These are phyloP conservation scores for Sitodiplosis mosellana DNA, from an alignment of 1,140 invertebrate genomes.

Conservation along the genomic window DNA sequence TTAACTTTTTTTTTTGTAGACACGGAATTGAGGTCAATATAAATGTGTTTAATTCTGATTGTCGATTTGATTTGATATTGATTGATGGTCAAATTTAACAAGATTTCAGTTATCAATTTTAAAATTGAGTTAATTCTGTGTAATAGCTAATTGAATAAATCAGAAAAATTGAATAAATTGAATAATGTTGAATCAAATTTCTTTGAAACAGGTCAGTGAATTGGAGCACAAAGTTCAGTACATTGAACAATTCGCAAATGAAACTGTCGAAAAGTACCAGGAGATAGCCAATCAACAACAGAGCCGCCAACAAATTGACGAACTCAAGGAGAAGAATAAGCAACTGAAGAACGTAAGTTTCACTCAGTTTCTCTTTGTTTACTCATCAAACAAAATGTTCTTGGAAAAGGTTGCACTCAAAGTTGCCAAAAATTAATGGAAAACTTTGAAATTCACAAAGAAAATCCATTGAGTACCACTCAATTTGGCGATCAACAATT, in stretches of 20 bases:
- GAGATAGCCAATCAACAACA: background rate
- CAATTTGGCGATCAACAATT: background rate
- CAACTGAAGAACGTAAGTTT: conserved; percentile 3
- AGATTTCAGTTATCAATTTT: no score
- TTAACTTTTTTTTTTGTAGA: background rate
- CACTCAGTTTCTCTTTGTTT: no score
- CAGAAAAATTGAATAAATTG: background rate
- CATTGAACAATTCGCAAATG: background rate
- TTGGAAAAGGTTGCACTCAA: background rate
- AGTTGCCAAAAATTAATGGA: background rate
- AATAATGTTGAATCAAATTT: background rate
- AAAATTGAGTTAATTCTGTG: no score
- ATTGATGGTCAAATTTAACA: no score
- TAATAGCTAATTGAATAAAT: no score
- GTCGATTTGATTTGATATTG: background rate
- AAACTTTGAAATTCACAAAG: background rate
- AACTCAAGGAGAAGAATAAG: conserved; percentile 1
- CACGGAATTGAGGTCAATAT: background rate
- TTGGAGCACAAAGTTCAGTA: background rate
- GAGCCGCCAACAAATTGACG: background rate
- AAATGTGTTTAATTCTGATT: background rate
- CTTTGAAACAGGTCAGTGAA: background rate
- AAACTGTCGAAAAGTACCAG: conserved; percentile 1
- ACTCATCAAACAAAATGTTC: no score
- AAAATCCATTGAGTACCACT: background rate